Conservation (phyloP, 2,888 invertebrate genomes). For the Sclerodermus sp. region DNA sequence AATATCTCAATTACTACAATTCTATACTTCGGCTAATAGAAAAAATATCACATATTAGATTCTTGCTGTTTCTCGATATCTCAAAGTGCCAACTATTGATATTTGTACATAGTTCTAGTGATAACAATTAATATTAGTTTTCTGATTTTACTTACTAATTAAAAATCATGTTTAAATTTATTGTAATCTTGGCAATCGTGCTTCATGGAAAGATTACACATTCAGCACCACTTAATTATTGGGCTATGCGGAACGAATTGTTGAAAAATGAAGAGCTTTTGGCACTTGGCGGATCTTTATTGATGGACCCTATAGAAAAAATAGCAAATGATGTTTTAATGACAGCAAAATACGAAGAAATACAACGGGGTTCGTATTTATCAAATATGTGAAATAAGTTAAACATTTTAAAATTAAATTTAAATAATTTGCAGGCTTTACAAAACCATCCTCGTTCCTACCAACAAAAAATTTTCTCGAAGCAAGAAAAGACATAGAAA, state of each 20-base stretch:
- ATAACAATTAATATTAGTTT: no score
- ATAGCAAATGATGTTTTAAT: constrained; percentile 64
- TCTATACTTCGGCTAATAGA: no score
- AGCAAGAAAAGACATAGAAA: constrained; percentile 62
- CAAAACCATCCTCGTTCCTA: constrained; percentile 55
- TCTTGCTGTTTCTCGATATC: no score
- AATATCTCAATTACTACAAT: no score
- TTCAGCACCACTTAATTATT: constrained; percentile 25
- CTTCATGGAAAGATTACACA: no score
- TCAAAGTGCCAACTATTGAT: no score
- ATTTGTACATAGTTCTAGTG: no score
- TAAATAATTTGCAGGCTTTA: not conserved
- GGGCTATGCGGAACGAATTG: constrained; percentile 55
- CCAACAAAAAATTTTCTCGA: constrained; percentile 69
- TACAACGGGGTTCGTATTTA: constrained; percentile 57
- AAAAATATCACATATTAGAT: no score
- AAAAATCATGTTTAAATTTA: no score
- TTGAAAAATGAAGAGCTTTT: constrained; percentile 57
- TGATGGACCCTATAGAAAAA: constrained; percentile 59
- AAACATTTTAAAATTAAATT: not conserved
- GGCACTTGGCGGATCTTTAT: constrained; percentile 44
- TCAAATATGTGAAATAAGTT: not conserved
- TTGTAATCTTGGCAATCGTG: no score
- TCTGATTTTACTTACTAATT: no score
- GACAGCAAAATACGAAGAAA: constrained; percentile 62